A percentile compares a stretch with the other conserved stretches of the same genome.
Conservation (phyloP, 2,797 vertebrate species). For the Siniperca obscura region DNA sequence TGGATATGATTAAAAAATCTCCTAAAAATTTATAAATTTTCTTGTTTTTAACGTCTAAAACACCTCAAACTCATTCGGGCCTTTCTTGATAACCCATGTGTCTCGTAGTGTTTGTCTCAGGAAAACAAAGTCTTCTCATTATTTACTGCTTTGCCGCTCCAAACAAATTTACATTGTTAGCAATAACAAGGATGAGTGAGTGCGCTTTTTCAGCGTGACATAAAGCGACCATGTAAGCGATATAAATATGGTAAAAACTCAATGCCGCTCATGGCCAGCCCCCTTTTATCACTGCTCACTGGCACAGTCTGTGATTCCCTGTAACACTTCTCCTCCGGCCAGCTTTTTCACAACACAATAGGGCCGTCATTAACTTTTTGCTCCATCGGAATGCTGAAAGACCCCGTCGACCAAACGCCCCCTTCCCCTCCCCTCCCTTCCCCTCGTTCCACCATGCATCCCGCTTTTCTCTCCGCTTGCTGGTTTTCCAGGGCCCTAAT, state of each 20-base stretch:
- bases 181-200: constrained; percentile 32
- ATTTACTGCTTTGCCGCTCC: constrained; percentile 13
- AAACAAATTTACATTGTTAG: constrained; percentile 37
- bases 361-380: constrained; percentile 87
- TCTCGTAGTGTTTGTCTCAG: constrained; percentile 7
- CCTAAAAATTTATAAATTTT: neutral
- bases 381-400: constrained; percentile 86
- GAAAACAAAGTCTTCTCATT: constrained; percentile 36
- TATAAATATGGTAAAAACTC: constrained; percentile 73
- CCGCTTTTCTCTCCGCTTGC: constrained; percentile 70
- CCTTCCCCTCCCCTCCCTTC: constrained; percentile 38
- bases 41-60: neutral
- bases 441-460: constrained; percentile 57
- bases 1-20: constrained; percentile 52
- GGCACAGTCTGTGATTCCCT: constrained; percentile 78
- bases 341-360: constrained; percentile 76
- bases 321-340: constrained; percentile 76
- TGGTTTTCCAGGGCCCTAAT: constrained; percentile 82
- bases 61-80: neutral
- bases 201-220: constrained; percentile 44
- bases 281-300: constrained; percentile 81
- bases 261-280: constrained; percentile 57
- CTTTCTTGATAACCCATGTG: neutral
- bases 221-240: constrained; percentile 73
- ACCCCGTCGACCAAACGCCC: constrained; percentile 60